Percentiles rank a stretch among this genome's conserved stretches.
phyloP scores from a whole-genome alignment of 2,797 vertebrate species.

The Pangasius krempfi region DNA sequence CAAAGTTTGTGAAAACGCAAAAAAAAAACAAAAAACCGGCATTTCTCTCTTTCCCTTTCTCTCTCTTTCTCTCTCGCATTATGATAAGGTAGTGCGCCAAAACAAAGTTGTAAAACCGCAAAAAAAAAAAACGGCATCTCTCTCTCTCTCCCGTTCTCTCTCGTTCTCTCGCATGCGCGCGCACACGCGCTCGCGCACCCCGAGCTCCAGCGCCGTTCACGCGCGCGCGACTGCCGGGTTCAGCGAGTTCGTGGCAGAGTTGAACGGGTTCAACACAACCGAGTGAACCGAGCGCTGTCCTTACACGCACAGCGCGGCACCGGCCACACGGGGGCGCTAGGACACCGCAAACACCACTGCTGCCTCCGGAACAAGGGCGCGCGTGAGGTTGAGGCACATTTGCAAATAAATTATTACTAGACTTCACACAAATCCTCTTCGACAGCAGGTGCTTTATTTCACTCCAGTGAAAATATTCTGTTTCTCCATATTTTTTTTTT shows the following conservation, averaged over 20 bases:
- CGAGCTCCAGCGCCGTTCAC: neutral
- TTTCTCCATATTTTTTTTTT: neutral
- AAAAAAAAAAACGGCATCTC: neutral
- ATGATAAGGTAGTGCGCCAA: neutral
- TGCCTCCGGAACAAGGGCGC: neutral
- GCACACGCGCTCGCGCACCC: neutral
- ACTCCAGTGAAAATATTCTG: neutral
- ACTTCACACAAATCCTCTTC: neutral
- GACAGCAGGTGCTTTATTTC: neutral
- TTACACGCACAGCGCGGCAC: neutral
- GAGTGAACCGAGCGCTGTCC: constrained; percentile 12
- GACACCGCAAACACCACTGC: neutral
- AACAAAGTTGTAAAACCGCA: neutral
- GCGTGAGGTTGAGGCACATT: neutral
- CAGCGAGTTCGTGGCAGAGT: constrained; percentile 58
- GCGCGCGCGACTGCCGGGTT: constrained; percentile 36
- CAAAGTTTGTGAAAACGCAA: neutral
- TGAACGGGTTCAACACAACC: constrained; percentile 52
- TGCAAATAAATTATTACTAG: neutral
- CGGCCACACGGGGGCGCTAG: constrained; percentile 36
- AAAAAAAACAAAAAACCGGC: neutral
- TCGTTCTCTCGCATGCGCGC: neutral
- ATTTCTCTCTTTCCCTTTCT: neutral
- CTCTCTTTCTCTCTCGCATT: neutral
- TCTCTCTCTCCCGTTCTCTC: neutral